A percentile compares a stretch with the other conserved stretches of the same genome.
Conservation (phyloP, 2,888 invertebrate species). For the Anodontia alba region DNA sequence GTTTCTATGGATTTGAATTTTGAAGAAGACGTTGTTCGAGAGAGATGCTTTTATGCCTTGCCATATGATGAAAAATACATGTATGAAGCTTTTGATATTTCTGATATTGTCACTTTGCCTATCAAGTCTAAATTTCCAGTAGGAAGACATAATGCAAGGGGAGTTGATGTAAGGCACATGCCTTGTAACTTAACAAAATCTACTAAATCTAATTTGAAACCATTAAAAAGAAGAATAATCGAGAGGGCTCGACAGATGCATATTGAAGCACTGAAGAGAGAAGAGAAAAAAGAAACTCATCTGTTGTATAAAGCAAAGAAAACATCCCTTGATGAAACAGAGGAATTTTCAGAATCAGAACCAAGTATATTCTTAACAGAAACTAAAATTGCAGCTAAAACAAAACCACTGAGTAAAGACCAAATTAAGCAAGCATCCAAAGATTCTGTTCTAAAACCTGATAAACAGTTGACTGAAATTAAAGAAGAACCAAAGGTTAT, state of each 20-base stretch:
- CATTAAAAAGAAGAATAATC: slow-evolving; percentile 73
- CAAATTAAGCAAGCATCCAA: background rate
- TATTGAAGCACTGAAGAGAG: slow-evolving; percentile 67
- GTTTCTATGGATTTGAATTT: slow-evolving; percentile 80
- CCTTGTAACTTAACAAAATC: slow-evolving; percentile 77
- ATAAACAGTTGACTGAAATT: slow-evolving; percentile 13
- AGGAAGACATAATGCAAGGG: slow-evolving; percentile 76
- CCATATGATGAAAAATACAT: slow-evolving; percentile 83
- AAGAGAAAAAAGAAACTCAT: slow-evolving; percentile 52
- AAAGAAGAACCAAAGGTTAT: slow-evolving; percentile 5
- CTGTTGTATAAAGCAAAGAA: slow-evolving; percentile 28
- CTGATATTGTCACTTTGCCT: slow-evolving; percentile 69
- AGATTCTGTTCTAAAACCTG: background rate
- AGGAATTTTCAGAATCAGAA: slow-evolving; percentile 29
- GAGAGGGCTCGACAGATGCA: slow-evolving; percentile 75
- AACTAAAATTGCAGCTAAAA: slow-evolving; percentile 33
- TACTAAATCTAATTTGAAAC: slow-evolving; percentile 72
- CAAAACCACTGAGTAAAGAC: background rate
- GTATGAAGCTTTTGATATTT: slow-evolving; percentile 75
- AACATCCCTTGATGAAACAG: slow-evolving; percentile 26
- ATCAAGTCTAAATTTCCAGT: slow-evolving; percentile 62
- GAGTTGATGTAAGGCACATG: slow-evolving; percentile 75
- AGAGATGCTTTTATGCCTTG: slow-evolving; percentile 80
- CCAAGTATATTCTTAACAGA: slow-evolving; percentile 68
- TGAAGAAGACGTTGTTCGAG: slow-evolving; percentile 82